phyloP scores from a whole-genome alignment of 2,888 invertebrate species.

The Tetragonisca angustula region DNA sequence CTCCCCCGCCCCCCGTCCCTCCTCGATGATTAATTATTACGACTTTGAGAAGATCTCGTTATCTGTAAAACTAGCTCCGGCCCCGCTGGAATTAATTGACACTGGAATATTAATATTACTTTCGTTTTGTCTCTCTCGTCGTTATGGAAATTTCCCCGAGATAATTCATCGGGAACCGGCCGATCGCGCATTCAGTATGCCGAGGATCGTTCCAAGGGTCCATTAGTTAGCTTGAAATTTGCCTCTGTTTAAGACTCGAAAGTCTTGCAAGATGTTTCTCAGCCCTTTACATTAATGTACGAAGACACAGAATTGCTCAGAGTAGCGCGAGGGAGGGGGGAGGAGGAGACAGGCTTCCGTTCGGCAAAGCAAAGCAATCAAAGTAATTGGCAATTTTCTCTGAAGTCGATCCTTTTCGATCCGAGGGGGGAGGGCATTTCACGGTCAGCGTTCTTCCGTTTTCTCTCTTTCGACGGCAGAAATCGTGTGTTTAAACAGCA shows the following conservation, averaged over 20 bases:
- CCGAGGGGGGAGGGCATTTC: constrained; percentile 34
- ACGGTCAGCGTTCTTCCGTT: constrained; percentile 51
- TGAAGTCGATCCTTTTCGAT: constrained; percentile 58
- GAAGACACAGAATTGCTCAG: constrained; percentile 18
- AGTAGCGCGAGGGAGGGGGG: neutral
- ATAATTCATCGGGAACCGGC: neutral
- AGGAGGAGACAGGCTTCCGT: too few relatives aligned
- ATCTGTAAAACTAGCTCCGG: neutral
- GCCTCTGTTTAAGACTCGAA: neutral
- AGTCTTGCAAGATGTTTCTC: constrained; percentile 19
- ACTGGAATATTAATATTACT: neutral
- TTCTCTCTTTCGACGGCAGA: constrained; percentile 59
- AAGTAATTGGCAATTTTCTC: constrained; percentile 70
- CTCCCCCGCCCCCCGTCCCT: too few relatives aligned
- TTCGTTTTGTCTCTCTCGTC: neutral
- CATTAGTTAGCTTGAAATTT: constrained; percentile 13
- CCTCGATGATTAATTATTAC: too few relatives aligned
- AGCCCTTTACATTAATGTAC: constrained; percentile 37
- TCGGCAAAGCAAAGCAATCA: constrained; percentile 49
- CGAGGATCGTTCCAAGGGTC: neutral
- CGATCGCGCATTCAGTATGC: constrained; percentile 27
- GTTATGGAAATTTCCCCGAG: constrained; percentile 27
- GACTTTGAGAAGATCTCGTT: too few relatives aligned
- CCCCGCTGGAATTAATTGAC: neutral
- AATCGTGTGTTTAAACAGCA: constrained; percentile 65